Evolutionary conservation across 2,888 invertebrate species (phyloP).

Genomic region (Rhagonycha lutea): DNA sequence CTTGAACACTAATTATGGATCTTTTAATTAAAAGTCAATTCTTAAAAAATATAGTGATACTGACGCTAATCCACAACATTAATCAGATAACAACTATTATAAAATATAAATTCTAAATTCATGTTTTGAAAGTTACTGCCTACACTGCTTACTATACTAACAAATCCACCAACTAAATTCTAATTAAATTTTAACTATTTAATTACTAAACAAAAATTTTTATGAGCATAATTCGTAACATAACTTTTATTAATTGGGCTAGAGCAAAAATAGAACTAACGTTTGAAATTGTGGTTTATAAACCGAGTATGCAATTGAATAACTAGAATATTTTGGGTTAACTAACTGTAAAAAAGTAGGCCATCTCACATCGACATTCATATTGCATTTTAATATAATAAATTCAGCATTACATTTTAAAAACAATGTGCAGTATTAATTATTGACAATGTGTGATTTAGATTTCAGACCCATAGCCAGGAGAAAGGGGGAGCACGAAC

Average conservation of each 20-base stretch:
- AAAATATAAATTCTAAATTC: too few species aligned
- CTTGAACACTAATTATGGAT: background rate
- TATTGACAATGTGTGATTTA: too few species aligned
- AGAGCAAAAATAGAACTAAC: background rate
- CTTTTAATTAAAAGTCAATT: background rate
- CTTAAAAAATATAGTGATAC: background rate
- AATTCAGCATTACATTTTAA: background rate
- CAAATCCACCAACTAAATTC: background rate
- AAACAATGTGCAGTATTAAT: background rate
- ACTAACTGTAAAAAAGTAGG: background rate
- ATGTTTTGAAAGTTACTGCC: background rate
- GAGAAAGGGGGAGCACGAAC: too few species aligned
- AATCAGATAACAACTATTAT: too few species aligned
- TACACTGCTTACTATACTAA: background rate
- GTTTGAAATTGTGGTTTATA: background rate
- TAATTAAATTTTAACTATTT: background rate
- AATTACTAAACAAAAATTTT: background rate
- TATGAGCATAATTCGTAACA: background rate
- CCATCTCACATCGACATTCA: background rate
- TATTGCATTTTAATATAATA: background rate
- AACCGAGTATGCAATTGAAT: background rate
- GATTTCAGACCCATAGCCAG: too few species aligned
- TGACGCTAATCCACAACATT: background rate
- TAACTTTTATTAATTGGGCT: background rate
- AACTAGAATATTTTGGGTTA: background rate